Evolutionary conservation across 2,113 vertebrate genomes (phyloP).

Genomic region (Oceanites oceanicus): DNA sequence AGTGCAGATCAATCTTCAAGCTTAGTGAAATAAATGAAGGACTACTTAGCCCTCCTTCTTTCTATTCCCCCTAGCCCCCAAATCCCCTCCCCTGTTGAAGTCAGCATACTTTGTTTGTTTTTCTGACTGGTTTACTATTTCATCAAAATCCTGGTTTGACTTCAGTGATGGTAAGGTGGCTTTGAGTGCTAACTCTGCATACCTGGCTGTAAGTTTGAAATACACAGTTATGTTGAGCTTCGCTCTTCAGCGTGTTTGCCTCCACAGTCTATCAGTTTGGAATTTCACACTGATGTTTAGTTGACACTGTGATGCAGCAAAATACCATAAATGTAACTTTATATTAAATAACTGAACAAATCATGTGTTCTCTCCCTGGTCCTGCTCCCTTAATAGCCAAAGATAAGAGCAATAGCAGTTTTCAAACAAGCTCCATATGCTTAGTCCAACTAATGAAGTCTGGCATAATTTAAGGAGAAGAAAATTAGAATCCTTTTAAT

Average conservation of each 20-base stretch:
- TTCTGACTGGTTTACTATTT: slow-evolving; percentile 12
- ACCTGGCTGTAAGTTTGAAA: not conserved
- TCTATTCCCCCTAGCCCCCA: not conserved
- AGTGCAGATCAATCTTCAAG: slow-evolving; percentile 33
- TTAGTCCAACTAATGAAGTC: not conserved
- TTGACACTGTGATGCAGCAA: not conserved
- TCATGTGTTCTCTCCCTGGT: not conserved
- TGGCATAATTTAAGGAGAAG: not conserved
- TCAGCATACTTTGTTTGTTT: not conserved
- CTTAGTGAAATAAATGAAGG: slow-evolving; percentile 21
- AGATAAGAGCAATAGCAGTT: not conserved
- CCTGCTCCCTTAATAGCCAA: not conserved
- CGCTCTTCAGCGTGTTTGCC: not conserved
- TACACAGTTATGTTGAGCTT: not conserved
- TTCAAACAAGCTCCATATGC: slow-evolving; percentile 18
- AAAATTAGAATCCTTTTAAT: slow-evolving; percentile 3
- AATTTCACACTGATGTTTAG: not conserved
- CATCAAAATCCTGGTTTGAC: not conserved
- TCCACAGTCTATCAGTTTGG: not conserved
- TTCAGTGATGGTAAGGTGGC: not conserved
- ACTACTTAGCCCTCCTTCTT: not conserved
- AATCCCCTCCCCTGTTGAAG: not conserved
- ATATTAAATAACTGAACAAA: not conserved
- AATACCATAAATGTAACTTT: not conserved
- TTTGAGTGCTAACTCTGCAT: not conserved